These are phyloP conservation scores for Gyps fulvus DNA, from an alignment of 2,113 vertebrate genomes.

Conservation along the genomic window DNA sequence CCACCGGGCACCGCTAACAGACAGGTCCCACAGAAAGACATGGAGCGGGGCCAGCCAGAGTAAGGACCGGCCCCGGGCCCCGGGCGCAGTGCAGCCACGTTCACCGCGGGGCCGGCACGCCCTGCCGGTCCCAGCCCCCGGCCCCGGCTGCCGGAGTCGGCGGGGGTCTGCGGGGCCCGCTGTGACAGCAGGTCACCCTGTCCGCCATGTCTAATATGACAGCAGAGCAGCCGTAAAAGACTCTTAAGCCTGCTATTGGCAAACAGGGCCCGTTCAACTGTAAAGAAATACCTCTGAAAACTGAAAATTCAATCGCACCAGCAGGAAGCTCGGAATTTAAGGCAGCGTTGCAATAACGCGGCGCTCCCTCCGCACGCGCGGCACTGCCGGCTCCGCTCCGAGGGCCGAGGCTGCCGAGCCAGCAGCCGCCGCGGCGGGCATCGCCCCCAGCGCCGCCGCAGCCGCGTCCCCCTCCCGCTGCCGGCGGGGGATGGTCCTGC, in stretches of 20 bases:
- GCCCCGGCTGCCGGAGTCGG: background rate
- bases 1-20: background rate
- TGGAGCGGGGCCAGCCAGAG: background rate
- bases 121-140: background rate
- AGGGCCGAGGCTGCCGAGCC: background rate
- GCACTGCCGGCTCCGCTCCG: background rate
- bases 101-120: background rate
- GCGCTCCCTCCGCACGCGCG: fast-evolving
- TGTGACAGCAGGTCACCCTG: too few relatives aligned
- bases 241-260: fast-evolving
- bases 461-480: background rate
- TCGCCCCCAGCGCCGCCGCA: background rate
- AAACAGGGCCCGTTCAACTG: background rate
- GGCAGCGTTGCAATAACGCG: fast-evolving
- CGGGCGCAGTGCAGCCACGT: fast-evolving
- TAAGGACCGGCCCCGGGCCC: background rate
- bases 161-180: background rate
- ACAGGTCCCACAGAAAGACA: background rate
- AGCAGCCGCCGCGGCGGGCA: background rate
- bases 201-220: fast-evolving
- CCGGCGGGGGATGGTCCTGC: too few relatives aligned
- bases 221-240: background rate
- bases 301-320: background rate
- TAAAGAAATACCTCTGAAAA: background rate
- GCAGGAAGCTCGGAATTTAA: fast-evolving